Conservation (phyloP, 2,888 invertebrate species). For the Drosophila anomelani region DNA sequence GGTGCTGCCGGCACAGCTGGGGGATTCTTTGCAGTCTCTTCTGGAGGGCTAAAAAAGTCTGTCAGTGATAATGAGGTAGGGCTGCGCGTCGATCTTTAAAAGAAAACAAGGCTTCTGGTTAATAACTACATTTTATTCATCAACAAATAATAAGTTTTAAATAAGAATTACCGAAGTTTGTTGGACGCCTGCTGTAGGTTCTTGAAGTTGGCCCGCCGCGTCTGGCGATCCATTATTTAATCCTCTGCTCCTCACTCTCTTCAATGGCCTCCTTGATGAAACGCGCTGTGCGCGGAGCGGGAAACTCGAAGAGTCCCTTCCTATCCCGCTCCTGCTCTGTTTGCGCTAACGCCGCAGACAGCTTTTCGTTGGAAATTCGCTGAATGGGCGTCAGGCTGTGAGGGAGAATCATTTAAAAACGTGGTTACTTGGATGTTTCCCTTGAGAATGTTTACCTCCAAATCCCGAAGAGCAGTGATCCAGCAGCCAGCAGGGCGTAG, state of each 20-base stretch:
- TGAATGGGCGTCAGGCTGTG: conserved; percentile 77
- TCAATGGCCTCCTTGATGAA: conserved; percentile 73
- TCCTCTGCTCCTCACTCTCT: conserved; percentile 58
- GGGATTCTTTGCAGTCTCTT: background rate
- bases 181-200: conserved; percentile 74
- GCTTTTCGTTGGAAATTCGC: conserved; percentile 65
- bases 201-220: conserved; percentile 77
- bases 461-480: conserved; percentile 70
- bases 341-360: conserved; percentile 41
- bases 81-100: conserved; percentile 65
- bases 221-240: conserved; percentile 75
- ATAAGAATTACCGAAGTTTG: conserved; percentile 69
- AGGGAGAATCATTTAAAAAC: background rate
- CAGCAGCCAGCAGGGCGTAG: conserved; percentile 84
- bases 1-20: conserved; percentile 32
- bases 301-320: conserved; percentile 68
- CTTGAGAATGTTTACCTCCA: conserved; percentile 66
- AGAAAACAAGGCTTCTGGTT: conserved; percentile 43
- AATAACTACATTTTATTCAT: conserved; percentile 54
- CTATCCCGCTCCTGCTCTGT: conserved; percentile 77
- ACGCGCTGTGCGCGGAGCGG: conserved; percentile 63
- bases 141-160: conserved; percentile 9
- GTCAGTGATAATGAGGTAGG: conserved; percentile 57
- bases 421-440: background rate
- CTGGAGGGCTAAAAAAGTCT: conserved; percentile 63